Conservation (phyloP, 2,888 invertebrate species). For the Dinocampus coccinellae region DNA sequence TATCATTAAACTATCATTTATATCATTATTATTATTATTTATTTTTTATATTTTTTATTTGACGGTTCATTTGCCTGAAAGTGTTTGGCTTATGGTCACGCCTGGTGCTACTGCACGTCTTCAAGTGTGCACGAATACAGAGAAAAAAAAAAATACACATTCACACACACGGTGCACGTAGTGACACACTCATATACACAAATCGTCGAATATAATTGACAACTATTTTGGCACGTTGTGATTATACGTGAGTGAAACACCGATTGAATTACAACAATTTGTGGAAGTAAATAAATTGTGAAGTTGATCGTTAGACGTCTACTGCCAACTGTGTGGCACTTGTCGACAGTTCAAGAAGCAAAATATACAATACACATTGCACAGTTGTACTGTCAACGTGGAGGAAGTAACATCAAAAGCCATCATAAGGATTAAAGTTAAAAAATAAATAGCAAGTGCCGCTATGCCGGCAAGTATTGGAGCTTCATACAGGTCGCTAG, state of each 20-base stretch:
- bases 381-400: conserved; percentile 2
- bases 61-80: conserved; percentile 63
- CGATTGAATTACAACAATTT: not conserved
- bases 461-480: conserved; percentile 77
- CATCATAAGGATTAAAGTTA: not conserved
- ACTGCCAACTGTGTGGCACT: not conserved
- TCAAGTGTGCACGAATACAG: conserved; percentile 18
- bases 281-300: not conserved
- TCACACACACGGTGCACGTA: not conserved
- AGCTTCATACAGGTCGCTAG: conserved; percentile 76
- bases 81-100: conserved; percentile 43
- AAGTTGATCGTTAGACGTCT: not conserved
- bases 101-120: conserved; percentile 19
- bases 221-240: not conserved
- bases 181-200: too few species aligned
- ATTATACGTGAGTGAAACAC: not conserved
- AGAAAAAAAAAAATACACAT: too few species aligned
- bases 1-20: not conserved
- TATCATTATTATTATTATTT: conserved; percentile 42
- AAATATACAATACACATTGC: not conserved
- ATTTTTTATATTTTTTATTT: conserved; percentile 52
- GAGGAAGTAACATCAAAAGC: not conserved
- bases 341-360: not conserved
- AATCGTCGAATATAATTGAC: too few species aligned
- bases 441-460: conserved; percentile 25